A percentile compares a stretch with the other conserved stretches of the same genome.
Conservation (phyloP, 30 jellyfish, hydroid and myxozoan genomes). For the Turritopsis rubra region DNA sequence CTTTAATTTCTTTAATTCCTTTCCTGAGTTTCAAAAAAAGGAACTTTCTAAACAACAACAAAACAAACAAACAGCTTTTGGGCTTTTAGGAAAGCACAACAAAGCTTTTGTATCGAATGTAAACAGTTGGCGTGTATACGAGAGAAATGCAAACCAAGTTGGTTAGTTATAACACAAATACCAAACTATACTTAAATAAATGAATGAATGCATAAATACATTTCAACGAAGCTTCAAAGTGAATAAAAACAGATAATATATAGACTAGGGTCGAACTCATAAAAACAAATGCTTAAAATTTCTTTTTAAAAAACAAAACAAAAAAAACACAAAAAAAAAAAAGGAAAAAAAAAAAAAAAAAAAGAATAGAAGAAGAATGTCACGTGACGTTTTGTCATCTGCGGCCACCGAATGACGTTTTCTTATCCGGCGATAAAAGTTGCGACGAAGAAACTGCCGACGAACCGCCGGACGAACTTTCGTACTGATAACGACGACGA, state of each 20-base stretch:
- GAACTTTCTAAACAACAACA: background rate
- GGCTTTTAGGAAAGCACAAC: background rate
- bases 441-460: slow-evolving; percentile 18
- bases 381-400: slow-evolving; percentile 16
- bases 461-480: slow-evolving; percentile 11
- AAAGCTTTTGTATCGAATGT: background rate
- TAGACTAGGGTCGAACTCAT: background rate
- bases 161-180: background rate
- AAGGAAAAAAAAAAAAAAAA: background rate
- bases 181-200: background rate
- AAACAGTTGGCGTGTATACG: background rate
- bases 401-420: slow-evolving; percentile 4
- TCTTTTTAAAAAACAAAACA: background rate
- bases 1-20: no score
- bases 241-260: no score
- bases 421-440: slow-evolving; percentile 27
- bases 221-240: background rate
- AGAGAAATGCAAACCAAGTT: background rate
- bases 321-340: background rate
- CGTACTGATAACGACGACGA: slow-evolving; percentile 80
- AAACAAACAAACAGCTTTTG: background rate
- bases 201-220: background rate
- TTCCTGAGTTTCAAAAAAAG: background rate
- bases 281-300: background rate
- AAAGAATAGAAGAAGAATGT: background rate